Conservation (phyloP, 35 echinoderm and acorn worm genomes). For the Stichopus chloronotus region DNA sequence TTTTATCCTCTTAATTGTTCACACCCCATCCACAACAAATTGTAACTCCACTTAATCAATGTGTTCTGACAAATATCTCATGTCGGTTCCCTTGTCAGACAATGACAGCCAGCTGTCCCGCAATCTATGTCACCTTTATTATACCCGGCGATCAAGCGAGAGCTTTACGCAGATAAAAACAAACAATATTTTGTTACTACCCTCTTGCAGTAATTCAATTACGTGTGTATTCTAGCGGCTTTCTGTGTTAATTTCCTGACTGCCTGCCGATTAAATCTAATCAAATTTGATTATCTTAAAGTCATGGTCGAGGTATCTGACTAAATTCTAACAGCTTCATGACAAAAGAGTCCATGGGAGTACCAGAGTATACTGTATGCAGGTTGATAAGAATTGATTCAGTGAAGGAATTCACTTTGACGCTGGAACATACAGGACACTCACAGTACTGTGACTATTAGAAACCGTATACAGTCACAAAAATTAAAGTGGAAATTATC, state of each 20-base stretch:
- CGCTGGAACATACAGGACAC: too few species aligned
- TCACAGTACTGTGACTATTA: too few species aligned
- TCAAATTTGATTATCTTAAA: neutral
- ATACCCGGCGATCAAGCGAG: too few species aligned
- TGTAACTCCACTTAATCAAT: too few species aligned
- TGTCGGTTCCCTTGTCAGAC: neutral
- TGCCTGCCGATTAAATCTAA: neutral
- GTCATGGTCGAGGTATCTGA: neutral
- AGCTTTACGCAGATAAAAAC: too few species aligned
- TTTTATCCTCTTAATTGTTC: too few species aligned
- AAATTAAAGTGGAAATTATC: too few species aligned
- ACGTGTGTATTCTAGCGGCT: neutral
- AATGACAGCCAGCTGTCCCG: neutral
- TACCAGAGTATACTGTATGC: neutral
- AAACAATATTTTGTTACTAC: neutral
- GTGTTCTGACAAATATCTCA: neutral
- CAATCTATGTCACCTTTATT: too few species aligned
- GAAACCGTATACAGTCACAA: too few species aligned
- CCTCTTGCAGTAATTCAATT: neutral
- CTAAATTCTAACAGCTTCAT: neutral
- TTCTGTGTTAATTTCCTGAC: neutral
- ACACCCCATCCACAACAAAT: too few species aligned
- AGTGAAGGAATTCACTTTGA: too few species aligned
- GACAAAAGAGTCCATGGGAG: neutral
- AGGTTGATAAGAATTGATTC: too few species aligned